Evolutionary conservation across 2,113 vertebrate genomes (phyloP).

Genomic region (Callocephalon fimbriatum): DNA sequence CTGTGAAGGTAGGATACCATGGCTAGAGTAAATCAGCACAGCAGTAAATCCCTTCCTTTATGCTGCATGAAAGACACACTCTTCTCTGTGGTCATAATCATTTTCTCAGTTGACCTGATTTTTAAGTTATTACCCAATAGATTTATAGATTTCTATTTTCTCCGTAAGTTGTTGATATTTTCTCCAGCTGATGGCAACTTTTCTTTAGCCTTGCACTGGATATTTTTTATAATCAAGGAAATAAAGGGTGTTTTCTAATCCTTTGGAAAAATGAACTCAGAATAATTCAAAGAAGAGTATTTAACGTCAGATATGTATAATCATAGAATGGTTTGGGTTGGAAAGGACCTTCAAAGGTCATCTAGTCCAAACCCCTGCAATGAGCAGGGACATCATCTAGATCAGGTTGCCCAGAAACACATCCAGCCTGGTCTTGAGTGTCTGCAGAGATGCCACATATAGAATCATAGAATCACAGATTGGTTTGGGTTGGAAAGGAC

Average conservation of each 20-base stretch:
- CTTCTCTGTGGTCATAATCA: fast-evolving
- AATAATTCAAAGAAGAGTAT: not conserved
- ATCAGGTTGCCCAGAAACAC: not conserved
- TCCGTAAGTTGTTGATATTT: not conserved
- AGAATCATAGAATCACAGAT: not conserved
- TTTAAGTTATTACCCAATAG: not conserved
- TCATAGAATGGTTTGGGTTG: not conserved
- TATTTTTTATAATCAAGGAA: not conserved
- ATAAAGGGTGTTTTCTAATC: not conserved
- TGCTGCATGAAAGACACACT: not conserved
- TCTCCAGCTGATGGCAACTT: not conserved
- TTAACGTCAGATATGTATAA: not conserved
- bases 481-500: not conserved
- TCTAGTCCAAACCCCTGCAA: not conserved
- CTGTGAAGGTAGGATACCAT: fast-evolving
- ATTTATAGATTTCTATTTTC: not conserved
- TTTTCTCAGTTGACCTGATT: not conserved
- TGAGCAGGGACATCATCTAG: not conserved
- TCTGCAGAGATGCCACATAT: not conserved
- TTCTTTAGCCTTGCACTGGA: not conserved
- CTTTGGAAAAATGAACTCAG: not conserved
- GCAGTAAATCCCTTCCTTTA: not conserved
- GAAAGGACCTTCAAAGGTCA: not conserved
- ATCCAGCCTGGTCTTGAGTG: not conserved
- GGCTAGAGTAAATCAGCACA: not conserved